Evolutionary conservation across 2,113 vertebrate genomes (phyloP), one percentile per base, ranked within the genome.

Genomic region (Ochotona curzoniae): DNA sequence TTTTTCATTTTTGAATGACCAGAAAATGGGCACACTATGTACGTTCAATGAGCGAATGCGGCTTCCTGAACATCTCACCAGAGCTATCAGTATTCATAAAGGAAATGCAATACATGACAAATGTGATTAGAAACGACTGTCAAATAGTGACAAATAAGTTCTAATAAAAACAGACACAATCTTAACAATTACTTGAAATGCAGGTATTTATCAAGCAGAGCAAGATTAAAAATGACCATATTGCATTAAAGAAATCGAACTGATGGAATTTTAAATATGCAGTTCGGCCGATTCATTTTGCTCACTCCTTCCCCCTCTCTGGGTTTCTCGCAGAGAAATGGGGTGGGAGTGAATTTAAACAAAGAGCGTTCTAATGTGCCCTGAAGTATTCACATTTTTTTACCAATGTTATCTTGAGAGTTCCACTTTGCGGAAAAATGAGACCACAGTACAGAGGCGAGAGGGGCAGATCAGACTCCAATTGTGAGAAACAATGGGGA

Each of bases 91-190:
- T 94, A 96, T 96, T 94, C 94, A 94, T 80, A 63, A 94, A 82
- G 78, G 90, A 96, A 78, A 87, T 84, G 8, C 11, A 87, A 83
- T 69, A 93, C 78, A 73, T 95, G 94, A 96, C 92, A 95, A 90
- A 96, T 95, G 90, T 93, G 86, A 94, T 97, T 95, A 97, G 93
- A 96, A 96, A 90, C 0, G 21, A 97, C 94, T 96, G 97, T 96
- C 95, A 95, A 93, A 93, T 94, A 93, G 94, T 97, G 97, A 97
- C 92, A 93, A 96, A 97, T 96, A 94, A 67, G 90, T 96, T 95
- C 94, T 96, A 97, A 97, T 97, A 93, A 96, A 96, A 97, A 97
- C 89, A 83, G 97, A 96, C 96, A 97, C 96, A 69, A 91, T 97
- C 94, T 95, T 93, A 87, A 96, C 95, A 97, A 95, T 97, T 93